These are phyloP conservation scores for Tapirus indicus DNA, from an alignment of 2,797 vertebrate genomes.

Conservation along the genomic window DNA sequence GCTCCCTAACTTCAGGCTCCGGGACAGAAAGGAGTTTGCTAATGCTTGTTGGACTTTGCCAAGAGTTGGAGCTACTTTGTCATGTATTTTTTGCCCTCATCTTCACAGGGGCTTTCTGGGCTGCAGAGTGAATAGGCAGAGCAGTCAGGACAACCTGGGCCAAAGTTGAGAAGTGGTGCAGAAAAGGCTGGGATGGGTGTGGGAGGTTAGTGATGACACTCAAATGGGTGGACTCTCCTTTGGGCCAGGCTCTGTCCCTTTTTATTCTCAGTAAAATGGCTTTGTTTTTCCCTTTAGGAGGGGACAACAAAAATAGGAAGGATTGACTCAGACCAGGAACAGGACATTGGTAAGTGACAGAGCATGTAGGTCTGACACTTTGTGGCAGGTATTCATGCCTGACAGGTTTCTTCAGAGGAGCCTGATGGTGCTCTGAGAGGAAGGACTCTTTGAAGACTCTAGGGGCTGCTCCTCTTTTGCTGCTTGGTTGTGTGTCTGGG, in stretches of 20 bases:
- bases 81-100: not conserved
- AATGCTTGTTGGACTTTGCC: not conserved
- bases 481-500: not conserved
- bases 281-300: slow-evolving; percentile 90
- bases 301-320: slow-evolving; percentile 96
- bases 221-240: not conserved
- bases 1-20: not conserved
- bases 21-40: not conserved
- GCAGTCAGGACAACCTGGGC: not conserved
- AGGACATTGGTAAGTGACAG: slow-evolving; percentile 94
- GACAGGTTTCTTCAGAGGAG: not conserved
- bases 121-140: not conserved
- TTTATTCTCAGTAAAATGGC: slow-evolving; percentile 47
- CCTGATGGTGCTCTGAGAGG: not conserved
- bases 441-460: not conserved
- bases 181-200: not conserved
- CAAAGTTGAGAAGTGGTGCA: not conserved
- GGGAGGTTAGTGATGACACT: not conserved
- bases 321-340: slow-evolving; percentile 91
- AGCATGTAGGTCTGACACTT: not conserved
- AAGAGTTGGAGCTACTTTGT: not conserved
- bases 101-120: not conserved
- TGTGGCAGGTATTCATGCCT: not conserved
- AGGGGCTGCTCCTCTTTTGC: not conserved
- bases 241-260: not conserved